These are phyloP conservation scores for Anguilla obscura DNA, from an alignment of 2,797 vertebrate genomes.

Conservation along the genomic window DNA sequence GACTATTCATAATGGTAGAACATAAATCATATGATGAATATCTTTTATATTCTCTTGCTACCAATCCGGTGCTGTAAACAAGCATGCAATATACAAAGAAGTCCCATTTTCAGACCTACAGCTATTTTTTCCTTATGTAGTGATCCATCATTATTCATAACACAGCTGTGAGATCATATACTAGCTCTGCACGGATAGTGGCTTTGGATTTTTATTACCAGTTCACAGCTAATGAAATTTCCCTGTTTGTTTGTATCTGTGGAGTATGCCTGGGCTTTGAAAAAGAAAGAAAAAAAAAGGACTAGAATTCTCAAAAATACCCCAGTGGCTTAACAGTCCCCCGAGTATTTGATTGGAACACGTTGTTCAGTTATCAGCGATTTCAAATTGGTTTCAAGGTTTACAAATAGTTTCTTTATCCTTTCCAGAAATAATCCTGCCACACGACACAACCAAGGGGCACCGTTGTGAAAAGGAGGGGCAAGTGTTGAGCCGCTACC, in stretches of 20 bases:
- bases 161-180: conserved; percentile 35
- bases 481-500: not conserved
- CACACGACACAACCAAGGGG: not conserved
- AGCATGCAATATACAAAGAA: conserved; percentile 26
- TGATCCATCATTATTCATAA: conserved; percentile 42
- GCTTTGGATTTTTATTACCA: conserved; percentile 32
- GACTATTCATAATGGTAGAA: conserved; percentile 31
- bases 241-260: conserved; percentile 32
- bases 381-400: conserved; percentile 28
- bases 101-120: conserved; percentile 14
- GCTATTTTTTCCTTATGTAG: conserved; percentile 7
- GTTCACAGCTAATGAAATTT: conserved; percentile 30
- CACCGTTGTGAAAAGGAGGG: not conserved
- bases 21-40: conserved; percentile 40
- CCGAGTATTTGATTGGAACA: conserved; percentile 19
- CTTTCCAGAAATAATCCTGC: conserved; percentile 5
- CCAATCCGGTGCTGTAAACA: conserved; percentile 28
- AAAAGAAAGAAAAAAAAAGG: conserved; percentile 2
- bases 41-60: conserved; percentile 23
- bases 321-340: conserved; percentile 17
- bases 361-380: conserved; percentile 18
- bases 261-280: not conserved
- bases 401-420: conserved; percentile 29
- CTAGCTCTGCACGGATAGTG: conserved; percentile 28
- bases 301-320: conserved; percentile 10